phyloP scores from a whole-genome alignment of 2,888 invertebrate species.

The Ophion obscuratus region DNA sequence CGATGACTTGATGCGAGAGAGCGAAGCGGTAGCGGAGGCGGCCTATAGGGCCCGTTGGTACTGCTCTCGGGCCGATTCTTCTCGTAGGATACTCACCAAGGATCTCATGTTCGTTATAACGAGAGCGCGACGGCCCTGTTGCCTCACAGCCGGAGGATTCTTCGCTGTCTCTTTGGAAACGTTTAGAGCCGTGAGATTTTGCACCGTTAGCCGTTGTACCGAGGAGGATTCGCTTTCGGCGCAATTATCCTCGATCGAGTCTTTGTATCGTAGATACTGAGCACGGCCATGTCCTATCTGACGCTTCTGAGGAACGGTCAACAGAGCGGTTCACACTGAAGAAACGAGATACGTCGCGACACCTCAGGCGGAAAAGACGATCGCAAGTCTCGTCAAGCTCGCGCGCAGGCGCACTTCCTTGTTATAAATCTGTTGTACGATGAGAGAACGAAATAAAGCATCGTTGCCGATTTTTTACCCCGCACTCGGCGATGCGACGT shows the following conservation, averaged over 20 bases:
- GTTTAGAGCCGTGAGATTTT: slow-evolving; percentile 64
- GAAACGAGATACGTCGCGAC: not conserved
- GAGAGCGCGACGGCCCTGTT: slow-evolving; percentile 71
- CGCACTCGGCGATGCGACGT: too few species aligned
- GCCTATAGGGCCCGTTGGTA: slow-evolving; percentile 74
- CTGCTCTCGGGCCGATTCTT: slow-evolving; percentile 55
- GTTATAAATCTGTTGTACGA: too few species aligned
- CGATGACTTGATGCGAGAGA: slow-evolving; percentile 72
- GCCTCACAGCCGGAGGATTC: slow-evolving; percentile 74
- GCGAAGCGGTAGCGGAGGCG: slow-evolving; percentile 68
- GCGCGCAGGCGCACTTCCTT: too few species aligned
- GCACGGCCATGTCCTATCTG: slow-evolving; percentile 71
- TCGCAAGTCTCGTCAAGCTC: too few species aligned
- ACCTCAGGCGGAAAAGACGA: not conserved
- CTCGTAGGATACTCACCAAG: slow-evolving; percentile 62
- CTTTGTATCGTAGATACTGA: slow-evolving; percentile 65
- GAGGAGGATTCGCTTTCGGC: not conserved
- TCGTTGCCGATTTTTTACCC: too few species aligned
- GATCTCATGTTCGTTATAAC: slow-evolving; percentile 70
- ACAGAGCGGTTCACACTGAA: not conserved
- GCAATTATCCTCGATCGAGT: not conserved
- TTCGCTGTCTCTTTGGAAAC: slow-evolving; percentile 73
- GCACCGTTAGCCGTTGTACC: too few species aligned
- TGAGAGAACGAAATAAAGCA: too few species aligned
- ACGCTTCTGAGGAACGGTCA: slow-evolving; percentile 64